phyloP scores from a whole-genome alignment of 2,888 invertebrate species.

The Blastobasis lacticolella region DNA sequence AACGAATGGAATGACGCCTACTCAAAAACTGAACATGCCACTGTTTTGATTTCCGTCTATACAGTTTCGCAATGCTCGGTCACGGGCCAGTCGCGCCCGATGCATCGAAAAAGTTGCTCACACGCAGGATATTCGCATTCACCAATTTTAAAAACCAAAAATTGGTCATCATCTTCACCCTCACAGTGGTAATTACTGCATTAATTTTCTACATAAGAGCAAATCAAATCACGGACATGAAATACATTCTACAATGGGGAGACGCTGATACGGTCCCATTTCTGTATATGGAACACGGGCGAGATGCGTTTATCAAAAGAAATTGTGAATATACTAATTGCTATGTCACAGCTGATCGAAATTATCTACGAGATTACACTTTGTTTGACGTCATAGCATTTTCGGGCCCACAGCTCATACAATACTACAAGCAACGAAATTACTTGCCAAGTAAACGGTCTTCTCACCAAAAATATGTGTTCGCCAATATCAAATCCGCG shows the following conservation, averaged over 20 bases:
- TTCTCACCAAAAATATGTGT: constrained; percentile 43
- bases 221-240: constrained; percentile 11
- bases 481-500: constrained; percentile 46
- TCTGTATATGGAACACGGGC: constrained; percentile 24
- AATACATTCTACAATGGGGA: constrained; percentile 34
- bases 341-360: constrained; percentile 25
- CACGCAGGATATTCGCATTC: no score
- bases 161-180: no score
- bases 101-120: no score
- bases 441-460: constrained; percentile 32
- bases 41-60: no score
- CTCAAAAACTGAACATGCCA: no score
- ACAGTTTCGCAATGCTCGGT: no score
- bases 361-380: constrained; percentile 14
- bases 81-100: no score
- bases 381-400: constrained; percentile 27
- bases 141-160: no score
- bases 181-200: no score
- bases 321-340: constrained; percentile 31
- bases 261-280: constrained; percentile 22
- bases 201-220: no score
- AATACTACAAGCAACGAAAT: background rate
- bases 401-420: constrained; percentile 24
- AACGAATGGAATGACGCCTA: no score
- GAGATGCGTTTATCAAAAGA: constrained; percentile 20